Conservation (phyloP, 2,888 invertebrate species). For the Axea sp. region DNA sequence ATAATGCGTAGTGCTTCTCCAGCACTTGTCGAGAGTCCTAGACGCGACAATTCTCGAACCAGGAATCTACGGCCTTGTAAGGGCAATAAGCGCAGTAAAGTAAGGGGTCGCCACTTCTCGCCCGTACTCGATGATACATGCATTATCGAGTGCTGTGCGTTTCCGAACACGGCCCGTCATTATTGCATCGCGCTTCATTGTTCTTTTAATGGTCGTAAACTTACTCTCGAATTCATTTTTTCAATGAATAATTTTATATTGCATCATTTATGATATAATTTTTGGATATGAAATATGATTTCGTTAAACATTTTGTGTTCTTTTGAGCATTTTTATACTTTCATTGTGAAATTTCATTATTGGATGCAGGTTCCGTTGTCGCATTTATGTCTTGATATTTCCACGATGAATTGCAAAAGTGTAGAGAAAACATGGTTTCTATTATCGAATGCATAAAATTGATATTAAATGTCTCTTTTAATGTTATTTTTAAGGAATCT, state of each 20-base stretch:
- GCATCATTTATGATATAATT: constrained; percentile 18
- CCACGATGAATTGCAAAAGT: no score
- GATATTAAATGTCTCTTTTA: no score
- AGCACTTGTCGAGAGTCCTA: constrained; percentile 68
- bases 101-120: constrained; percentile 53
- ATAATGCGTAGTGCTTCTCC: constrained; percentile 72
- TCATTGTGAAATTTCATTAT: no score
- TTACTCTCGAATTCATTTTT: not conserved
- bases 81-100: constrained; percentile 58
- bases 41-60: constrained; percentile 71
- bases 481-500: no score
- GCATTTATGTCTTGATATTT: no score
- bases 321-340: no score
- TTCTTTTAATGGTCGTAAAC: constrained; percentile 34
- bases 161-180: constrained; percentile 40
- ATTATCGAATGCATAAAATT: no score
- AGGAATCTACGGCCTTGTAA: constrained; percentile 58
- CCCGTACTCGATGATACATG: constrained; percentile 53
- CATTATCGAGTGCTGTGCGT: constrained; percentile 65
- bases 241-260: constrained; percentile 7
- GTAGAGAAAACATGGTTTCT: no score
- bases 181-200: constrained; percentile 11
- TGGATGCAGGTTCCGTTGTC: no score
- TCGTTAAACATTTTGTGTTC: no score
- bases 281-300: no score